Evolutionary conservation across 2,113 vertebrate genomes (phyloP).

Genomic region (Axis porcinus): DNA sequence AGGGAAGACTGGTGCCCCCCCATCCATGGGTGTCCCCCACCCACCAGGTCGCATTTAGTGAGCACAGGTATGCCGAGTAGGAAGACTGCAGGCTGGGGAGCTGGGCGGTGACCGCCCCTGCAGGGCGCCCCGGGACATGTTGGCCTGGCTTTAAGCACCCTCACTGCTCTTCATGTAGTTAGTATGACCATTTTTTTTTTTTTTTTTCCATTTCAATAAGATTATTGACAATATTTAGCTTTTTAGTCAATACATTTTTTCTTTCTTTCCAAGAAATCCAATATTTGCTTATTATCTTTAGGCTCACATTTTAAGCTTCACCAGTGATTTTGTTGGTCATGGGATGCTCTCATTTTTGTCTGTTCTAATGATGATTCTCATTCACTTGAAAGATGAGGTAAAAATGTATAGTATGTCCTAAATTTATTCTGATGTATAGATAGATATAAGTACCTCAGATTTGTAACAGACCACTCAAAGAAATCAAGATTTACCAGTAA

Average conservation of each 20-base stretch:
- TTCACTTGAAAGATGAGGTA: background rate
- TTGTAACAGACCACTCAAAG: background rate
- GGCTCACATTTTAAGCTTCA: background rate
- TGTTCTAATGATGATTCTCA: background rate
- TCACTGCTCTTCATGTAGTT: rapidly evolving
- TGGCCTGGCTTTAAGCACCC: rapidly evolving
- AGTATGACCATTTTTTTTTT: background rate
- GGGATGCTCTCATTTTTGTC: background rate
- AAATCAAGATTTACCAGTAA: background rate
- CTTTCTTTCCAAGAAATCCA: background rate
- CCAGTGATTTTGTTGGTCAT: background rate
- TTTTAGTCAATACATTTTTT: background rate
- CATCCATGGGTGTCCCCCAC: background rate
- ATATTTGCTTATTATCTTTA: background rate
- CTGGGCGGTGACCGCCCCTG: rapidly evolving
- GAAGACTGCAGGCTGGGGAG: background rate
- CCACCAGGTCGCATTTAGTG: background rate
- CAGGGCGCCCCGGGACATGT: rapidly evolving
- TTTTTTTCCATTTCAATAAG: background rate
- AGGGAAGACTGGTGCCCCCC: background rate
- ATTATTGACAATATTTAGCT: background rate
- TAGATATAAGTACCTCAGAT: background rate
- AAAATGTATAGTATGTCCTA: background rate
- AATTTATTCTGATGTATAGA: background rate
- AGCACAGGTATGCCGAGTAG: background rate